These are phyloP conservation scores for Hipposideros larvatus DNA, from an alignment of 2,797 vertebrate genomes.

Conservation along the genomic window DNA sequence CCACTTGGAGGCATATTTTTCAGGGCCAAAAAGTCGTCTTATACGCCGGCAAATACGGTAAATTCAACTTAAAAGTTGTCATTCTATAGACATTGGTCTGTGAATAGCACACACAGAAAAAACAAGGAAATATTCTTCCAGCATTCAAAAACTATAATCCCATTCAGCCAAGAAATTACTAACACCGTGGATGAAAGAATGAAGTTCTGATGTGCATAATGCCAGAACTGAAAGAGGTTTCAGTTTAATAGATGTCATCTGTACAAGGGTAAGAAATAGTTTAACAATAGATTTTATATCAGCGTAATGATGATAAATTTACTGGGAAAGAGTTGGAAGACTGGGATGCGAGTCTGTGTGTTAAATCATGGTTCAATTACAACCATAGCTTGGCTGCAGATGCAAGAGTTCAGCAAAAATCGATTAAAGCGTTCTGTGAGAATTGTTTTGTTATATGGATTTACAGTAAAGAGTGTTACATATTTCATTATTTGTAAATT, in stretches of 20 bases:
- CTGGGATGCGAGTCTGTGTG: neutral
- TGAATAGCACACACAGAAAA: neutral
- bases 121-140: neutral
- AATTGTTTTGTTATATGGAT: neutral
- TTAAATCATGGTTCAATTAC: neutral
- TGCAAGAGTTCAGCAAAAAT: neutral
- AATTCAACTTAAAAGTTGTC: neutral
- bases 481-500: slow-evolving; percentile 21
- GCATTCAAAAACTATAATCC: neutral
- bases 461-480: neutral
- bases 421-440: neutral
- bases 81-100: neutral
- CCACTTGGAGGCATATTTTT: no score
- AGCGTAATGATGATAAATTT: slow-evolving; percentile 22
- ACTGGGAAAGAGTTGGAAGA: neutral
- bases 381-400: neutral
- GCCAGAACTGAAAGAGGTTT: slow-evolving; percentile 13
- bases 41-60: no score
- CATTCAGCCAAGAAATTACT: neutral
- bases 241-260: neutral
- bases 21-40: no score
- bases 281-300: neutral
- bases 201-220: neutral
- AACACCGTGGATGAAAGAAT: neutral
- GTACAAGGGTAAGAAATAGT: neutral